These are phyloP conservation scores for Hafferia zeledoni DNA, from an alignment of 2,797 vertebrate genomes.

Conservation along the genomic window DNA sequence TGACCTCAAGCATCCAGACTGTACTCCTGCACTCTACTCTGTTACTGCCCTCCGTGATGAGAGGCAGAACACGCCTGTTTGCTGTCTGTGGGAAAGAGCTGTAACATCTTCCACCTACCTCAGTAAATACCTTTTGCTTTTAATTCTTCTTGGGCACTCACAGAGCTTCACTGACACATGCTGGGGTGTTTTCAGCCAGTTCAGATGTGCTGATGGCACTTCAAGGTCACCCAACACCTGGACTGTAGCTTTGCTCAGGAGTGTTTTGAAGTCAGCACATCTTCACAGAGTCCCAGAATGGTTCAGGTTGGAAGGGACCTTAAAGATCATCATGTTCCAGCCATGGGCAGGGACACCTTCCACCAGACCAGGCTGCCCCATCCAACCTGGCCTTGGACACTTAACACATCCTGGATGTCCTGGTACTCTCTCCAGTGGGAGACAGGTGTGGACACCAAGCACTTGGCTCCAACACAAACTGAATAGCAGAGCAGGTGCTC, in stretches of 20 bases:
- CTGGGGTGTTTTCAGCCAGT: background rate
- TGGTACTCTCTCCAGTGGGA: rapidly evolving
- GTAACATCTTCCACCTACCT: background rate
- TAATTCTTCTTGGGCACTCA: background rate
- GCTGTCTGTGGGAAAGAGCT: background rate
- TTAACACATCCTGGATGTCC: background rate
- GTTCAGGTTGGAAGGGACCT: background rate
- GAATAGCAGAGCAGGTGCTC: background rate
- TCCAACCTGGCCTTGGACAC: rapidly evolving
- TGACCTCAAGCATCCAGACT: background rate
- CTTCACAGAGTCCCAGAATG: background rate
- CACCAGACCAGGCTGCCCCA: background rate
- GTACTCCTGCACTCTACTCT: background rate
- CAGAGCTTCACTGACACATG: rapidly evolving
- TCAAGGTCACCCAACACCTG: background rate
- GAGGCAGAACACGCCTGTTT: background rate
- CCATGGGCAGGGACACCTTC: background rate
- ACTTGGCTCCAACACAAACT: background rate
- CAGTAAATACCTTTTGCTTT: rapidly evolving
- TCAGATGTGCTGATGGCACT: background rate
- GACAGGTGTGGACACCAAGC: rapidly evolving
- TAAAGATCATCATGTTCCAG: background rate
- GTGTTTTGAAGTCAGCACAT: background rate
- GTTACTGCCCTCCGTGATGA: rapidly evolving
- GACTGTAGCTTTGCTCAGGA: background rate